Conservation (phyloP, 2,797 vertebrate species). For the Taenioides sp. region DNA sequence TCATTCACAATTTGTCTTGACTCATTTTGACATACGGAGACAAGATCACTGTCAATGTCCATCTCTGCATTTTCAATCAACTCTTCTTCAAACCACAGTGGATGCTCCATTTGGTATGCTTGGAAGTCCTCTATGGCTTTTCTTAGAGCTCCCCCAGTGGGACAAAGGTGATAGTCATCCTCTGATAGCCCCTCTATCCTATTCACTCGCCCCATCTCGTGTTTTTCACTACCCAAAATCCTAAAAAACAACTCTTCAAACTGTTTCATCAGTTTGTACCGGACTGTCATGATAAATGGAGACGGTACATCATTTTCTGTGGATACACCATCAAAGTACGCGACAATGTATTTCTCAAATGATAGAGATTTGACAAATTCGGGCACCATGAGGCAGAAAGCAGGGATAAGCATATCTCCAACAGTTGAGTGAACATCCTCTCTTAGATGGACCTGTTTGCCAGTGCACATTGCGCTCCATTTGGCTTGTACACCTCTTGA, state of each 20-base stretch:
- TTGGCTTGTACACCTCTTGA: slow-evolving; percentile 89
- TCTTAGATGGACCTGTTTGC: slow-evolving; percentile 72
- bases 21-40: neutral
- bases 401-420: slow-evolving; percentile 89
- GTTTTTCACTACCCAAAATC: slow-evolving; percentile 87
- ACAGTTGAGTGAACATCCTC: slow-evolving; percentile 79
- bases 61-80: slow-evolving; percentile 51
- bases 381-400: slow-evolving; percentile 86
- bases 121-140: slow-evolving; percentile 82
- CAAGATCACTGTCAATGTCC: slow-evolving; percentile 13
- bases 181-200: slow-evolving; percentile 76
- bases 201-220: slow-evolving; percentile 84
- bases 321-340: slow-evolving; percentile 87
- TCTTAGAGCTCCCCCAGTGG: slow-evolving; percentile 80
- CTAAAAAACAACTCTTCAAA: slow-evolving; percentile 93
- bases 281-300: slow-evolving; percentile 83
- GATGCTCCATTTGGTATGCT: slow-evolving; percentile 78
- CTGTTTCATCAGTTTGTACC: slow-evolving; percentile 87
- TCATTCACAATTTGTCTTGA: neutral
- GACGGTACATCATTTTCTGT: slow-evolving; percentile 83
- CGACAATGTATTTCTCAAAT: slow-evolving; percentile 89
- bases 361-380: slow-evolving; percentile 83
- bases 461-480: slow-evolving; percentile 89
- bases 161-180: slow-evolving; percentile 75
- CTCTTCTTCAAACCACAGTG: slow-evolving; percentile 88